Evolutionary conservation across 2,113 vertebrate species (phyloP), one percentile per base, ranked within the genome.

Genomic region (Hepsetus odoe): DNA sequence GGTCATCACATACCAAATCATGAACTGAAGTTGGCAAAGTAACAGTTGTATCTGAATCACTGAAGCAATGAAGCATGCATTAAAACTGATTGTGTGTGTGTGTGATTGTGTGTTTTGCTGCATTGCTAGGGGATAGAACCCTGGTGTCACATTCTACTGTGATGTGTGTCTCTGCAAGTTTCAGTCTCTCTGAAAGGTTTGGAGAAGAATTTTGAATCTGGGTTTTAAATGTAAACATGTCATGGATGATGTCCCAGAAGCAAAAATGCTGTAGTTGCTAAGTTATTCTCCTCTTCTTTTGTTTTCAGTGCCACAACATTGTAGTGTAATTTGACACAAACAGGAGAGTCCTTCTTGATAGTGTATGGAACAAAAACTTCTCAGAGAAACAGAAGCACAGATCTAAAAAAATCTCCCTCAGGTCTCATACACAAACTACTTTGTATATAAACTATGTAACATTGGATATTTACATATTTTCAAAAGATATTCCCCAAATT

Each of bases 61-160:
- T n/a, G n/a, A n/a, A n/a, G n/a, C n/a, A n/a, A n/a, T n/a, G n/a
- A n/a, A n/a, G n/a, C n/a, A n/a, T 44, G 42, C 4, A 51, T 51
- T 51, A 5, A 51, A 51, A 51, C 7, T n/a, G 2, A n/a, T 51
- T 51, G 49, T 5, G 49, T 51, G 7, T 51, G 2, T 49, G 42
- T 38, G 26, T 61, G 55, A 24, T 33, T 55, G 22, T 13, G n/a
- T n/a, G n/a, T n/a, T n/a, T n/a, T n/a, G n/a, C n/a, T n/a, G n/a
- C n/a, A n/a, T n/a, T n/a, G n/a, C n/a, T 10, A 30, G 49, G 46
- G 28, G 64, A 24, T 85, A 68, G 64, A 83, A 14, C 33, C 26
- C 6, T 10, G 22, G 64, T 77, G 84, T 79, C 30, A 84, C 82
- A 81, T 88, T 86, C 82, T 64, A 30, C 30, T 61, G 44, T 28